Percentiles rank a stretch among this genome's conserved stretches.
Evolutionary conservation across 2,113 vertebrate genomes (phyloP).

Genomic region (Phodopus roborovskii): DNA sequence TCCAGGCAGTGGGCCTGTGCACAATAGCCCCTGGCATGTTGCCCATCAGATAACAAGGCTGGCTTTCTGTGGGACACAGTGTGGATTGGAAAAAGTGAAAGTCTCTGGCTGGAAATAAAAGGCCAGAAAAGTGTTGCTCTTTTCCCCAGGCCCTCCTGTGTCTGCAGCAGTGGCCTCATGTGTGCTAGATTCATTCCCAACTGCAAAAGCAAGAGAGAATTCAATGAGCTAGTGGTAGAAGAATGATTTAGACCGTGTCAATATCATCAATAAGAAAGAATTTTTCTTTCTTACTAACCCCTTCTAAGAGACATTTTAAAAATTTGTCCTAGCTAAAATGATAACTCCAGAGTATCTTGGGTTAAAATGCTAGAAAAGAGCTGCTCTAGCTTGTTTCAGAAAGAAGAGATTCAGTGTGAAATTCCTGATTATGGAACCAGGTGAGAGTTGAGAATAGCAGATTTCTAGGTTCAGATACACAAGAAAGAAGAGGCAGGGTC

Average conservation of each 20-base stretch:
- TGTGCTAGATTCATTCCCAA: constrained; percentile 51
- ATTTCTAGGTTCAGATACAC: not conserved
- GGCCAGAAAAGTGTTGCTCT: constrained; percentile 74
- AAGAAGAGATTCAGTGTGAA: constrained; percentile 29
- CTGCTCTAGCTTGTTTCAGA: constrained; percentile 19
- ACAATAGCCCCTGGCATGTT: constrained; percentile 88
- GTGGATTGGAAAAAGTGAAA: constrained; percentile 86
- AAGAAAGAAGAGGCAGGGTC: not conserved
- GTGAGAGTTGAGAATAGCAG: constrained; percentile 31
- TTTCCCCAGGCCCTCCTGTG: constrained; percentile 54
- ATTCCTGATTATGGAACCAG: not conserved
- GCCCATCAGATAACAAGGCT: constrained; percentile 88
- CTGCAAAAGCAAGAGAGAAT: constrained; percentile 55
- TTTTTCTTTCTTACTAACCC: not conserved
- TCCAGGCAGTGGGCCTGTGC: constrained; percentile 86
- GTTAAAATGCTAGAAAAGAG: constrained; percentile 40
- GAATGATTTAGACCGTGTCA: not conserved
- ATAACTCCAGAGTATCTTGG: not conserved
- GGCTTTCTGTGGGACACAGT: constrained; percentile 72
- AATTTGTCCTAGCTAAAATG: constrained; percentile 47
- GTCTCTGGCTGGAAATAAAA: constrained; percentile 83
- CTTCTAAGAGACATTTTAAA: constrained; percentile 38
- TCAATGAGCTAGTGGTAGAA: constrained; percentile 6
- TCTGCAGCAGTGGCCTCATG: constrained; percentile 19
- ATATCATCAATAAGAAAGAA: constrained; percentile 34